Base-by-base conservation (phyloP, 2,888 invertebrate species). In the Ochlodes sylvanus region DNA sequence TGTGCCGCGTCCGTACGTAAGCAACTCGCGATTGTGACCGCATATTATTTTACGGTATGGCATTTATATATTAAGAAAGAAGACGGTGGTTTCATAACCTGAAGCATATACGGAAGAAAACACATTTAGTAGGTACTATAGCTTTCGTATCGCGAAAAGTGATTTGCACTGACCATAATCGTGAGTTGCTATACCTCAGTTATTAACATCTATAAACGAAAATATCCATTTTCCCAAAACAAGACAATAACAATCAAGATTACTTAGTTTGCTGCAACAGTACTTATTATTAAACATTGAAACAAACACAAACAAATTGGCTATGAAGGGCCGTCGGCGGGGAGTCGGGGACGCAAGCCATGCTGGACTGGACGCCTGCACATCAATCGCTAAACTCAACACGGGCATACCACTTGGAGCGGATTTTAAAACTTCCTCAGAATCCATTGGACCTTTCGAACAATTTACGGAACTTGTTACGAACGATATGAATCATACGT, bases 291-390 rank as follows among this genome's bases (percentile, higher is more conserved):
- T 27, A 61, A 17, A 57, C 34, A 55, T 32, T 54, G n/a, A 54
- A 27, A 55, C 54, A 47, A 47, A 69, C 68, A 72, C n/a, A n/a
- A n/a, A n/a, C n/a, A 71, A 66, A 72, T 63, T 62, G 57, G 65
- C 69, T 73, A 72, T 69, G 69, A 70, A 69, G 71, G 71, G 34
- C 67, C 69, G 66, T 63, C 69, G 61, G 38, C 34, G 38, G 56
- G 55, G 15, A 64, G 61, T 21, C 34, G 38, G 56, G 55, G 15
- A 64, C 64, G 42, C 61, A 72, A 75, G 75, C 75, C 73, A 73
- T 72, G 73, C 73, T 66, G 62, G 62, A 62, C 62, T 34, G 34
- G 34, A 56, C 44, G 34, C 32, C 34, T 64, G 63, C 47, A 44
- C 58, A 60, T 27, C 58, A 60, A 60, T 60, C 15, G 44, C 47